Conservation (phyloP, 2,113 vertebrate genomes). For the Emydura subglobosa region DNA sequence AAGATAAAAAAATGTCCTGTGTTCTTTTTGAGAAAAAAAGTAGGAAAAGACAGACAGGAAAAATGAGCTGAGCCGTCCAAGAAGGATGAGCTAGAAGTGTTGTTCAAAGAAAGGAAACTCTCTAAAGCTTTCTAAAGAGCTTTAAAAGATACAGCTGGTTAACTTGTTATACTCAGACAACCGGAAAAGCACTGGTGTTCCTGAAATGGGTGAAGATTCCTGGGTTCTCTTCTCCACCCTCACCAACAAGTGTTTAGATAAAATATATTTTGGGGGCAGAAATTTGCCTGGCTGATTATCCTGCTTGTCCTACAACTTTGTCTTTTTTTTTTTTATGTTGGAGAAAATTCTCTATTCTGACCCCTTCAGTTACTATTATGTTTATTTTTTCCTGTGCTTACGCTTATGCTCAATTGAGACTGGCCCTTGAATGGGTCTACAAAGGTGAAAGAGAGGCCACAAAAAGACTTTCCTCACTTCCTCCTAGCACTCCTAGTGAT, state of each 20-base stretch:
- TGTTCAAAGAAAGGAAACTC: background rate
- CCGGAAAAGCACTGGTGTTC: background rate
- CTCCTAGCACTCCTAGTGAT: background rate
- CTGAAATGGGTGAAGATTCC: background rate
- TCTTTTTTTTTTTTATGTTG: background rate
- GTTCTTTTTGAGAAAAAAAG: background rate
- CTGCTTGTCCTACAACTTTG: background rate
- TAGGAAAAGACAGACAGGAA: background rate
- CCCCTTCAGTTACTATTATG: background rate
- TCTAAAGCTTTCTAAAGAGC: background rate
- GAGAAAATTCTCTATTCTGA: background rate
- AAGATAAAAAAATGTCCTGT: background rate
- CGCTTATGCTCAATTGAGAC: background rate
- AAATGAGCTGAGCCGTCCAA: background rate
- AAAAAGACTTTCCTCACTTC: background rate
- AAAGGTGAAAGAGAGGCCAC: background rate
- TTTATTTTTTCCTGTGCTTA: accelerated
- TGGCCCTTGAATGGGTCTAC: no score
- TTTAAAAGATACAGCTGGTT: background rate
- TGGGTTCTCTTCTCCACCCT: background rate
- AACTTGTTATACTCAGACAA: background rate
- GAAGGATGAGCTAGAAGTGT: background rate
- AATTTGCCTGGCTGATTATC: background rate
- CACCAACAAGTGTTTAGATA: background rate
- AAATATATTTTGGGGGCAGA: background rate